Conservation (phyloP, 2,113 vertebrate species). For the Picathartes gymnocephalus region DNA sequence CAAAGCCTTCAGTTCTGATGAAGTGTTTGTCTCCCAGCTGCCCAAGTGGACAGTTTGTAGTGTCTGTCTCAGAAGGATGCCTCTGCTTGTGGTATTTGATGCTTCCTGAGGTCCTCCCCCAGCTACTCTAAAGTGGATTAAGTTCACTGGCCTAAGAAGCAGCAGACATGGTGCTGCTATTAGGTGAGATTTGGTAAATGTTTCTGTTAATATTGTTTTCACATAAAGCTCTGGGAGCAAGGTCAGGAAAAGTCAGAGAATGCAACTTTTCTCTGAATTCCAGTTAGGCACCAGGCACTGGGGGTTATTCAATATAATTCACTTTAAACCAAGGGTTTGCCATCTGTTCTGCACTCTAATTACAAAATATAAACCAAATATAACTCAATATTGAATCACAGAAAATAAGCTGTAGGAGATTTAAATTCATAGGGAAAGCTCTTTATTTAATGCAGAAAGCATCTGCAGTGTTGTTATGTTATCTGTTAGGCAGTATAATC, state of each 20-base stretch:
- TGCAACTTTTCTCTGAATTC: background rate
- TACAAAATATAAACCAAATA: conserved; percentile 40
- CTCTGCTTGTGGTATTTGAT: background rate
- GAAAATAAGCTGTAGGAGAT: background rate
- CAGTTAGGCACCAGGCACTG: background rate
- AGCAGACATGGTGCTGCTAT: background rate
- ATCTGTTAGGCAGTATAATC: background rate
- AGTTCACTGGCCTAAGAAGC: background rate
- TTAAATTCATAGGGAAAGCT: conserved; percentile 15
- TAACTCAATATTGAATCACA: conserved; percentile 11
- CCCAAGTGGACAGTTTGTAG: background rate
- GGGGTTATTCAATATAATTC: background rate
- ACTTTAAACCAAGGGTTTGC: background rate
- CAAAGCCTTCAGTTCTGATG: background rate
- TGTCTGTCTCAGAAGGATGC: background rate
- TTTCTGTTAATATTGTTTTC: background rate
- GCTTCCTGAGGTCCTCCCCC: background rate
- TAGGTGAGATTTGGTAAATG: background rate
- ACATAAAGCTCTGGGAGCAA: background rate
- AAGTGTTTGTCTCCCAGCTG: background rate
- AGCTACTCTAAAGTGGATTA: background rate
- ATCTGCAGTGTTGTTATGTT: background rate
- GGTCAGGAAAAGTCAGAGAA: background rate
- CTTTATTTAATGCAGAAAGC: conserved; percentile 27
- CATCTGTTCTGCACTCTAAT: conserved; percentile 59